Conservation (phyloP, 2,797 vertebrate species). For the Caiman crocodilus region DNA sequence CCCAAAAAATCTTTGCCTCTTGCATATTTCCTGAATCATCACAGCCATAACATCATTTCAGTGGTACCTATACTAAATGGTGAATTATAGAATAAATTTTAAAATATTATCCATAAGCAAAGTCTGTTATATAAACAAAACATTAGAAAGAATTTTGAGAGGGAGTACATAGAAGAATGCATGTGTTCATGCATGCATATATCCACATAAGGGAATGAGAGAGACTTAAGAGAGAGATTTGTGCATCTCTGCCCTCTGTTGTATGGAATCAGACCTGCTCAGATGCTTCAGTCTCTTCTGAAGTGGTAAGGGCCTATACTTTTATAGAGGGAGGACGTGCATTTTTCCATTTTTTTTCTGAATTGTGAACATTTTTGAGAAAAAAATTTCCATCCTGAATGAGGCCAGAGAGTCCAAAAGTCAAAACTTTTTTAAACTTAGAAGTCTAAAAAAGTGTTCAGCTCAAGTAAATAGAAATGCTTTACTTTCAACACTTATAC, state of each 20-base stretch:
- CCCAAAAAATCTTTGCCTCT: too few species aligned
- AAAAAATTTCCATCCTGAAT: neutral
- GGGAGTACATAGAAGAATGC: neutral
- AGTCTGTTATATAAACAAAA: neutral
- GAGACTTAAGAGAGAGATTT: neutral
- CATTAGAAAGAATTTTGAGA: neutral
- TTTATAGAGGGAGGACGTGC: neutral
- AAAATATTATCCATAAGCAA: neutral
- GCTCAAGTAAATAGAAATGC: neutral
- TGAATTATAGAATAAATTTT: neutral
- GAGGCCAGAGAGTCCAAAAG: too few species aligned
- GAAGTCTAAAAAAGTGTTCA: neutral
- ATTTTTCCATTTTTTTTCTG: neutral
- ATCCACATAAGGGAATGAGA: neutral
- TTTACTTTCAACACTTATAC: neutral
- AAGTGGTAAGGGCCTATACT: rapidly evolving
- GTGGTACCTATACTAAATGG: too few species aligned
- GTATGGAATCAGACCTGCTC: neutral
- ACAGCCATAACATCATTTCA: too few species aligned
- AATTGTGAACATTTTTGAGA: neutral
- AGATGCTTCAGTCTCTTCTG: neutral
- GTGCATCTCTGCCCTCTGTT: neutral
- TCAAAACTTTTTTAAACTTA: too few species aligned
- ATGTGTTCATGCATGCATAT: neutral
- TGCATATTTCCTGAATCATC: too few species aligned